Percentiles rank a stretch among this genome's conserved stretches.
These are phyloP conservation scores for Lerema accius DNA, from an alignment of 1,140 invertebrate species.

Conservation along the genomic window DNA sequence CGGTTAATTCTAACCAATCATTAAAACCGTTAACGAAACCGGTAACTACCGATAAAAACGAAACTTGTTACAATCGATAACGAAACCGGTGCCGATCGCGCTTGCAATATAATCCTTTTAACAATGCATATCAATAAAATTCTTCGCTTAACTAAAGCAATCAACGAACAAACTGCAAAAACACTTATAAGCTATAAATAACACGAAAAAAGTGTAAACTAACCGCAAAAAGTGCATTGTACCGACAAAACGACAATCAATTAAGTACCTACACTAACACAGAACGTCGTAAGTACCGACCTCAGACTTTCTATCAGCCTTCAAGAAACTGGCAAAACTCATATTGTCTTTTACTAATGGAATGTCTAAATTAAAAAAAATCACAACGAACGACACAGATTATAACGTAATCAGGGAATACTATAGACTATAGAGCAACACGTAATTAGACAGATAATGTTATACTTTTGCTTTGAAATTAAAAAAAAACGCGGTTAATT, in stretches of 20 bases:
- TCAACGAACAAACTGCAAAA: conserved; percentile 51
- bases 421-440: no score
- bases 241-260: conserved; percentile 45
- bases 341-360: conserved; percentile 65
- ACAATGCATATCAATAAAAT: conserved; percentile 1
- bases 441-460: no score
- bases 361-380: conserved; percentile 70
- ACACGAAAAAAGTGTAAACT: conserved; percentile 57
- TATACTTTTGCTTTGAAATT: no score
- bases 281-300: conserved; percentile 51
- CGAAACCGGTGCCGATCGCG: background rate
- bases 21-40: background rate
- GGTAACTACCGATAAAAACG: no score
- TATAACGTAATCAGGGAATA: conserved; percentile 26
- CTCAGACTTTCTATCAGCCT: conserved; percentile 73
- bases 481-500: no score
- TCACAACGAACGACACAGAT: conserved; percentile 45
- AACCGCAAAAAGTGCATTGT: conserved; percentile 65
- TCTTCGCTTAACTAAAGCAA: conserved; percentile 24
- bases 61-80: no score
- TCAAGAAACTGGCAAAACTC: conserved; percentile 54
- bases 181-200: conserved; percentile 46
- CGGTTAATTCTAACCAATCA: background rate
- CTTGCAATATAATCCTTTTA: background rate
- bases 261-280: conserved; percentile 51